Conservation (phyloP, 2,113 vertebrate genomes). For the Paratilapia polleni region DNA sequence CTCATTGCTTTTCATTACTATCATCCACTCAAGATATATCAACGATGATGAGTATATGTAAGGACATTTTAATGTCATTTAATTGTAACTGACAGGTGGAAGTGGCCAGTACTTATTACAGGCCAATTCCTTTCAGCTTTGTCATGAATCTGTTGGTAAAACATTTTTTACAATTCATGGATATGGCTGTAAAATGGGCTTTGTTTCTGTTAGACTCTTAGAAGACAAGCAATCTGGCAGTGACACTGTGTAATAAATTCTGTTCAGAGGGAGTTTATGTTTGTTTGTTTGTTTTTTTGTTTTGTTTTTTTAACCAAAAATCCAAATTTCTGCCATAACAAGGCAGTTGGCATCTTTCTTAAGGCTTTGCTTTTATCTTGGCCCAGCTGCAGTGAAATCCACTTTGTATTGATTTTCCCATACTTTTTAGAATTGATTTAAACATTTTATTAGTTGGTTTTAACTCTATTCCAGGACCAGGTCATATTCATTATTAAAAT, state of each 20-base stretch:
- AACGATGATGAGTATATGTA: neutral
- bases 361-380: neutral
- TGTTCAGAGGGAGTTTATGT: neutral
- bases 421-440: neutral
- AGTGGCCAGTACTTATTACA: neutral
- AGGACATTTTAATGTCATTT: neutral
- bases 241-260: neutral
- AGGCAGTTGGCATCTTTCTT: neutral
- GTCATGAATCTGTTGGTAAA: slow-evolving; percentile 20
- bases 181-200: neutral
- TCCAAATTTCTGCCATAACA: neutral
- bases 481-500: neutral
- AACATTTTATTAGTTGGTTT: neutral
- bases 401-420: neutral
- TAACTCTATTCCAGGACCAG: neutral
- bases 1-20: neutral
- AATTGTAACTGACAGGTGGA: slow-evolving; percentile 19
- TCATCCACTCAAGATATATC: neutral
- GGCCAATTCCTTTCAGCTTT: neutral
- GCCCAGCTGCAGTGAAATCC: neutral
- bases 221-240: neutral
- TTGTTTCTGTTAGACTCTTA: neutral
- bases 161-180: neutral
- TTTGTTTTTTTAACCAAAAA: neutral
- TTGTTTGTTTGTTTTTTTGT: too few relatives aligned